phyloP scores from a whole-genome alignment of 2,797 vertebrate genomes.

The Cichlasoma orientale region DNA sequence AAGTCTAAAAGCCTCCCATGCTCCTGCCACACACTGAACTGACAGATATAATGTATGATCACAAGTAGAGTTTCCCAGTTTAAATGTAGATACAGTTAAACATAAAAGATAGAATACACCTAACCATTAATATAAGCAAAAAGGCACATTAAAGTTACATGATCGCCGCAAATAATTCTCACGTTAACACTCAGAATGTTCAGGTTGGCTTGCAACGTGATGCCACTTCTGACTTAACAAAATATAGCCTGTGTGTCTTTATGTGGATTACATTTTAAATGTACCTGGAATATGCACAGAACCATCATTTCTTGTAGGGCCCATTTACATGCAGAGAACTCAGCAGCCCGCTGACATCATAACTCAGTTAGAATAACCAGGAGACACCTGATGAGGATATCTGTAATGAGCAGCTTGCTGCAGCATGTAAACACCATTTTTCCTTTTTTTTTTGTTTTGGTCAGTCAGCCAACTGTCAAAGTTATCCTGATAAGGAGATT shows the following conservation, averaged over 20 bases:
- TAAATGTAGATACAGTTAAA: not conserved
- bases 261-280: slow-evolving; percentile 18
- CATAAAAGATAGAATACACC: not conserved
- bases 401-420: not conserved
- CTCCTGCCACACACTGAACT: not conserved
- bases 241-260: not conserved
- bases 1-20: not conserved
- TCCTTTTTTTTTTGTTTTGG: not conserved
- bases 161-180: not conserved
- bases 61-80: not conserved
- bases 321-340: slow-evolving; percentile 1
- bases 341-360: slow-evolving; percentile 5
- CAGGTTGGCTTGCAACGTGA: not conserved
- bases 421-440: slow-evolving; percentile 9
- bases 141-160: not conserved
- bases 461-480: not conserved
- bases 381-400: not conserved
- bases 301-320: not conserved
- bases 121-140: not conserved
- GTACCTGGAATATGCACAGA: not conserved
- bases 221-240: not conserved
- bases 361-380: slow-evolving; percentile 40
- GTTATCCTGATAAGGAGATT: not conserved
- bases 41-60: not conserved
- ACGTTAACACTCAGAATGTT: not conserved